Base-by-base conservation (phyloP, 2,888 invertebrate genomes). In the Anagyrus pseudococci region DNA sequence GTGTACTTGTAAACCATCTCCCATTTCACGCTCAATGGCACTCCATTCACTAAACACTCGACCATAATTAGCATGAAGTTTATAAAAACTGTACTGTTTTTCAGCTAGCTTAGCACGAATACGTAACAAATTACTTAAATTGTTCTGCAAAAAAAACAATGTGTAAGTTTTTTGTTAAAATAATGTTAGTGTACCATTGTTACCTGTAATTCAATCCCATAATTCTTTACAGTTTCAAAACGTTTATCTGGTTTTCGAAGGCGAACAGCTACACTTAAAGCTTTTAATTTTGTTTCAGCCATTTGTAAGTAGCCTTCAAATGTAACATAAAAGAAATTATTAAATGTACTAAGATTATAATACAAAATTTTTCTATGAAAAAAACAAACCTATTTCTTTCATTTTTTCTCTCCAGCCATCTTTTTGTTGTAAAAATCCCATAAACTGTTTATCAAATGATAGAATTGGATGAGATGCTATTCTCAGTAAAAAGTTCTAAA, bases 31-130 rank as follows among this genome's bases (percentile, higher is more conserved):
- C 75, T 93, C 93, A 55, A 90, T 87, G 33, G 89, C 91, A 77
- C 92, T 92, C 92, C 93, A 93, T 78, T 93, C 93, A 71, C 91
- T 91, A 75, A 92, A 92, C 59, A 93, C 85, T 49, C 91, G 86
- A 1, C 92, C 92, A 72, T 93, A 93, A 81, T 91, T 90, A 0
- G 89, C 88, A 75, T 93, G 93, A 41, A 93, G 81, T 78, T 92
- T 92, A 75, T 92, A 90, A 23, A 93, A 83, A 8, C 88, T 89
- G 75, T 89, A 92, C 71, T 89, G 87, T 71, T 89, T 89, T 76
- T 92, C 91, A 70, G 89, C 90, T 71, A 92, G 86, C 75, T 87
- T 86, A 50, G 89, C 88, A 65, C 83, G 76, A 33, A 82, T 74
- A 56, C 81, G 77, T 41, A 83, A 72, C 44, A 83, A 72, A 72